These are phyloP conservation scores for Incurvaria masculella DNA, from an alignment of 2,888 invertebrate species.

Conservation along the genomic window DNA sequence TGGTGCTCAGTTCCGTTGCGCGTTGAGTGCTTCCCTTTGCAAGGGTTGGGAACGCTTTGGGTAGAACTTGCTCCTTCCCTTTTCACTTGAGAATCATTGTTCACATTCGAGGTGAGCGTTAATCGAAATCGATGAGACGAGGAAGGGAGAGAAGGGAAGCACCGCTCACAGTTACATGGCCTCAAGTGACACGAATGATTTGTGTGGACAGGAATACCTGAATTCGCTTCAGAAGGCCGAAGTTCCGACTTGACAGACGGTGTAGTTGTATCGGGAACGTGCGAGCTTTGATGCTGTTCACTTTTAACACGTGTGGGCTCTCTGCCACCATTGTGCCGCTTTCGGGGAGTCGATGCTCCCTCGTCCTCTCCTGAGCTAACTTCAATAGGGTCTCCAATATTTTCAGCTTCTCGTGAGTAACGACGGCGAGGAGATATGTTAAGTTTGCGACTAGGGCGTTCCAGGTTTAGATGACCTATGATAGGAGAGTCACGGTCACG, in stretches of 20 bases:
- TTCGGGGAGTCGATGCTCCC: conserved; percentile 17
- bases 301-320: neutral
- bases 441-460: conserved; percentile 42
- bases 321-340: neutral
- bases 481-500: conserved; percentile 12
- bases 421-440: conserved; percentile 45
- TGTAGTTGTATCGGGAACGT: neutral
- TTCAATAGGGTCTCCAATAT: conserved; percentile 32
- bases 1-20: conserved; percentile 16
- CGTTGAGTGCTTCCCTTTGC: conserved; percentile 9
- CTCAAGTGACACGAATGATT: conserved; percentile 10
- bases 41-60: neutral
- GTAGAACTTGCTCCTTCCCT: neutral
- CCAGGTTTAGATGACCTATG: conserved; percentile 24
- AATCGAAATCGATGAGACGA: neutral
- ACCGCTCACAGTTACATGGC: conserved; percentile 16
- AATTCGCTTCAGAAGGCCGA: neutral
- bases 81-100: neutral
- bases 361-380: conserved; percentile 53
- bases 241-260: neutral
- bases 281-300: neutral
- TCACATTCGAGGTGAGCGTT: neutral
- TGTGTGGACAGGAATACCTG: neutral
- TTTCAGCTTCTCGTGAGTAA: conserved; percentile 37
- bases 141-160: conserved; percentile 11